Percentiles rank a stretch among this genome's conserved stretches.
Conservation (phyloP, 1,140 invertebrate species). For the Drosophila trapezifrons region DNA sequence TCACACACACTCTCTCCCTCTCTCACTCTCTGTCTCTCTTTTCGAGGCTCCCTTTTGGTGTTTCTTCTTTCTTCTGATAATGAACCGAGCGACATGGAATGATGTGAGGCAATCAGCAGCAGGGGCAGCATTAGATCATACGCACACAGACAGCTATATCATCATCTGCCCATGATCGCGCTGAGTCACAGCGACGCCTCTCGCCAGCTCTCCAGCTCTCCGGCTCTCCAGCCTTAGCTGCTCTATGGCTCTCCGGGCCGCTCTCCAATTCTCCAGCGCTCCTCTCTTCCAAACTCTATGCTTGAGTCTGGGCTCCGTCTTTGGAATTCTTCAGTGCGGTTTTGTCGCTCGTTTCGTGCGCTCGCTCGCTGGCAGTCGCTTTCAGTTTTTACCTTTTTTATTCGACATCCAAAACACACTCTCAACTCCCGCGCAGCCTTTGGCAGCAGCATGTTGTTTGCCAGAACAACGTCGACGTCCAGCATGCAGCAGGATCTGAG, state of each 20-base stretch:
- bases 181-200: constrained; percentile 59
- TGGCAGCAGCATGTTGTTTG: constrained; percentile 75
- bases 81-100: constrained; percentile 36
- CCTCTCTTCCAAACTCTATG: constrained; percentile 45
- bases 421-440: constrained; percentile 41
- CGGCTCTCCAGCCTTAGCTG: constrained; percentile 6
- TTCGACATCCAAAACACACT: constrained; percentile 2
- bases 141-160: constrained; percentile 28
- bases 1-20: not conserved
- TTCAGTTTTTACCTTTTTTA: constrained; percentile 4
- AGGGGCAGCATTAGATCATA: constrained; percentile 75
- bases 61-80: constrained; percentile 53
- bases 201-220: constrained; percentile 13
- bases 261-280: constrained; percentile 13
- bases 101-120: constrained; percentile 64
- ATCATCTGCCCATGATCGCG: constrained; percentile 53
- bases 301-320: constrained; percentile 56
- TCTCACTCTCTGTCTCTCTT: not conserved
- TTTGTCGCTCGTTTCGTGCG: constrained; percentile 73
- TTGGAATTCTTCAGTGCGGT: constrained; percentile 77
- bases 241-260: constrained; percentile 23
- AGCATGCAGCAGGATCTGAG: constrained; percentile 41
- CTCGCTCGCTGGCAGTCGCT: constrained; percentile 59
- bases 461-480: constrained; percentile 54
- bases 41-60: not conserved